These are phyloP conservation scores for Megalopta genalis DNA, from an alignment of 1,140 invertebrate genomes.

Conservation along the genomic window DNA sequence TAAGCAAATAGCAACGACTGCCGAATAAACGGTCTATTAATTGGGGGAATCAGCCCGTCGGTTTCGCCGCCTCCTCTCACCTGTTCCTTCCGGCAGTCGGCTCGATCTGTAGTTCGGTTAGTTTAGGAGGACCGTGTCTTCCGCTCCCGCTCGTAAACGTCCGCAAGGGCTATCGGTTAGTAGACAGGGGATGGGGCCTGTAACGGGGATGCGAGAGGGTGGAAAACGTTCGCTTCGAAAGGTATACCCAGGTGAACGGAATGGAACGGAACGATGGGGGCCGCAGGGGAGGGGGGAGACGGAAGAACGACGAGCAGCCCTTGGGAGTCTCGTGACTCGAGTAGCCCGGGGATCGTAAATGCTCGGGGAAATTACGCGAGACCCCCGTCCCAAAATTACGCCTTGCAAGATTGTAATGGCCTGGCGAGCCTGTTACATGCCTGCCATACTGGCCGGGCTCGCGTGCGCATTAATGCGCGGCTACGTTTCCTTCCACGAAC, in stretches of 20 bases:
- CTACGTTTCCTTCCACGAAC: slow-evolving; percentile 19
- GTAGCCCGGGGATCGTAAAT: slow-evolving; percentile 52
- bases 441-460: not conserved
- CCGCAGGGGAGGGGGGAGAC: not conserved
- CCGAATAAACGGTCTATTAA: too few relatives aligned
- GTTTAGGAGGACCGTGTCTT: slow-evolving; percentile 20
- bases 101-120: not conserved
- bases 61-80: not conserved
- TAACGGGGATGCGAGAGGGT: not conserved
- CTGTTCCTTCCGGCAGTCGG: not conserved
- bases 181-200: too few relatives aligned
- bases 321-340: slow-evolving; percentile 42
- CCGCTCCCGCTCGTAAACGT: slow-evolving; percentile 55
- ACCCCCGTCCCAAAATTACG: slow-evolving; percentile 54
- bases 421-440: slow-evolving; percentile 38
- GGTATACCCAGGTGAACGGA: slow-evolving; percentile 53
- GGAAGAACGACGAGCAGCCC: slow-evolving; percentile 46
- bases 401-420: slow-evolving; percentile 49
- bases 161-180: slow-evolving; percentile 47
- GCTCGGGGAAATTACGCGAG: slow-evolving; percentile 56
- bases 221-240: slow-evolving; percentile 20
- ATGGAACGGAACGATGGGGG: not conserved
- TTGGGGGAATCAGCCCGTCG: not conserved
- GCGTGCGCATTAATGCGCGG: slow-evolving; percentile 38
- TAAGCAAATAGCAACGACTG: too few relatives aligned